phyloP scores from a whole-genome alignment of 2,113 vertebrate species.

The Indri indri region DNA sequence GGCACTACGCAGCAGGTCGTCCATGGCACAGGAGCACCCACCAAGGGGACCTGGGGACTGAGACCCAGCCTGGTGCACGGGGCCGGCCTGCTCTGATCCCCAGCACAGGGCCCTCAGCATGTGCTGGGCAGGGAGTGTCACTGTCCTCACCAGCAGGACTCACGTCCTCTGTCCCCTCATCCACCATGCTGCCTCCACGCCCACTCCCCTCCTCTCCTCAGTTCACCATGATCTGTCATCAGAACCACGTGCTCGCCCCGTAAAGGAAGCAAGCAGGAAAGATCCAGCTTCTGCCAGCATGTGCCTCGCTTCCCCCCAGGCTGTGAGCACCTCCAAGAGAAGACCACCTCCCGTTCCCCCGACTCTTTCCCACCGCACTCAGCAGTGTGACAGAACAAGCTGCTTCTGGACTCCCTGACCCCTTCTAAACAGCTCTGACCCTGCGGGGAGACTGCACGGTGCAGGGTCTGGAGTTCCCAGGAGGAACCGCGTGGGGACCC shows the following conservation, averaged over 20 bases:
- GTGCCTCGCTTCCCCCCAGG: neutral
- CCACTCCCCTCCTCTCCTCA: neutral
- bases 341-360: neutral
- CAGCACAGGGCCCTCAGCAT: neutral
- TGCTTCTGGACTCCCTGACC: neutral
- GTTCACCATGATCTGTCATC: neutral
- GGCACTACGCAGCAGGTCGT: fast-evolving
- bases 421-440: too few species aligned
- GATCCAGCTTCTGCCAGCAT: fast-evolving
- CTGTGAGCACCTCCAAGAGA: neutral
- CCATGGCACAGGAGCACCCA: too few species aligned
- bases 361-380: neutral
- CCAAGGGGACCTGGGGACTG: neutral
- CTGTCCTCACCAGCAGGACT: too few species aligned
- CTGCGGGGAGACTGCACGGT: fast-evolving
- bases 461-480: neutral
- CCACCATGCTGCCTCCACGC: too few species aligned
- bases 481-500: fast-evolving
- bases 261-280: neutral
- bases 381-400: neutral
- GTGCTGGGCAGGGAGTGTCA: neutral
- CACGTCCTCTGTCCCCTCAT: too few species aligned
- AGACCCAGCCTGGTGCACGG: neutral
- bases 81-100: neutral
- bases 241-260: neutral